A percentile compares a stretch with the other conserved stretches of the same genome.
Conservation (phyloP, 2,797 vertebrate species). For the Chloroceryle inda region DNA sequence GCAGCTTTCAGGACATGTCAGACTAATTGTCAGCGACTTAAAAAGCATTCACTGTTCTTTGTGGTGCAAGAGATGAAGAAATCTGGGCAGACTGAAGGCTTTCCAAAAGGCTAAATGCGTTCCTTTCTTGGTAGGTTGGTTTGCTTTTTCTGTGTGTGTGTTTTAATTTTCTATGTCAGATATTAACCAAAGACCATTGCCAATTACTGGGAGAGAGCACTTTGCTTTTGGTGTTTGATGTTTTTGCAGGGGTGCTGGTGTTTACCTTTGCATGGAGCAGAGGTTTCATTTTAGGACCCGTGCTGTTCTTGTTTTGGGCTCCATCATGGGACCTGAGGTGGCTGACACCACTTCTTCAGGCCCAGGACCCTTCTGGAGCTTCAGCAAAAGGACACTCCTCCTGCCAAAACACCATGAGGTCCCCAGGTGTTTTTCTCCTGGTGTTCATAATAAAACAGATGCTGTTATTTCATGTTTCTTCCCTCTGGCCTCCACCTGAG, state of each 20-base stretch:
- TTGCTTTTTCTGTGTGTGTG: not conserved
- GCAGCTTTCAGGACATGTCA: not conserved
- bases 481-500: not conserved
- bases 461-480: not conserved
- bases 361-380: not conserved
- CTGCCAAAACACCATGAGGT: not conserved
- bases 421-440: not conserved
- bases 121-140: not conserved
- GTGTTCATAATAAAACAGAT: not conserved
- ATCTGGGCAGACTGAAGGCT: not conserved
- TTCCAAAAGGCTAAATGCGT: not conserved
- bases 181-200: not conserved
- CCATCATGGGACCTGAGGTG: fast-evolving
- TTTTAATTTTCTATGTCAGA: not conserved
- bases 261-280: not conserved
- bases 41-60: not conserved
- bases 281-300: fast-evolving
- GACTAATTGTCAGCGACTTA: not conserved
- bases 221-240: not conserved
- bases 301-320: fast-evolving
- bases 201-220: not conserved
- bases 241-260: not conserved
- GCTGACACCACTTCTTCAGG: not conserved
- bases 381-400: not conserved
- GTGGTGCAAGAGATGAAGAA: not conserved